phyloP scores from a whole-genome alignment of 2,888 invertebrate genomes.

The Acrobasis suavella region DNA sequence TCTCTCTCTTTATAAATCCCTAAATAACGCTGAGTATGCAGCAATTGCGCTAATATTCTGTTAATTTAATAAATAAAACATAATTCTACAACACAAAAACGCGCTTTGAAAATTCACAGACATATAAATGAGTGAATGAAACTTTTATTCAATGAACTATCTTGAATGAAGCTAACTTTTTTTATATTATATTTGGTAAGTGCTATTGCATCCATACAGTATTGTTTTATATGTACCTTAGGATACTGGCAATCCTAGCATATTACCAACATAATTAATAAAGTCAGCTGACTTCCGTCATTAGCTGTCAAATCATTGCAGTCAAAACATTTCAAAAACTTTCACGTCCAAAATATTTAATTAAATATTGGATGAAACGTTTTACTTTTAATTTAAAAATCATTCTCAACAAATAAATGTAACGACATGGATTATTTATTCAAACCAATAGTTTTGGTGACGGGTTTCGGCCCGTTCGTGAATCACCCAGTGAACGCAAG shows the following conservation, averaged over 20 bases:
- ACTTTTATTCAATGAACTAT: not conserved
- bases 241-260: not conserved
- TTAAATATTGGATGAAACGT: not conserved
- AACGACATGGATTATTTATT: constrained; percentile 44
- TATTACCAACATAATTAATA: constrained; percentile 40
- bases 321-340: constrained; percentile 14
- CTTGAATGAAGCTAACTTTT: not conserved
- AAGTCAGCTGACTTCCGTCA: constrained; percentile 53
- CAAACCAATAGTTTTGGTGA: constrained; percentile 80
- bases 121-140: constrained; percentile 18
- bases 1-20: not conserved
- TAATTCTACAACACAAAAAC: constrained; percentile 27
- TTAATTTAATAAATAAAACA: constrained; percentile 27
- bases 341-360: not conserved
- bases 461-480: constrained; percentile 92
- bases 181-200: no score
- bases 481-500: constrained; percentile 89
- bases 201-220: no score
- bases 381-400: not conserved
- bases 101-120: constrained; percentile 29
- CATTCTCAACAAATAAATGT: constrained; percentile 29
- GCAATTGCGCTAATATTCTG: constrained; percentile 17
- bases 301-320: constrained; percentile 29
- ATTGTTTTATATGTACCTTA: no score
- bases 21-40: not conserved